Evolutionary conservation across 2,888 invertebrate genomes (phyloP), one percentile per base, ranked within the genome.

Genomic region (Pomacea canaliculata): DNA sequence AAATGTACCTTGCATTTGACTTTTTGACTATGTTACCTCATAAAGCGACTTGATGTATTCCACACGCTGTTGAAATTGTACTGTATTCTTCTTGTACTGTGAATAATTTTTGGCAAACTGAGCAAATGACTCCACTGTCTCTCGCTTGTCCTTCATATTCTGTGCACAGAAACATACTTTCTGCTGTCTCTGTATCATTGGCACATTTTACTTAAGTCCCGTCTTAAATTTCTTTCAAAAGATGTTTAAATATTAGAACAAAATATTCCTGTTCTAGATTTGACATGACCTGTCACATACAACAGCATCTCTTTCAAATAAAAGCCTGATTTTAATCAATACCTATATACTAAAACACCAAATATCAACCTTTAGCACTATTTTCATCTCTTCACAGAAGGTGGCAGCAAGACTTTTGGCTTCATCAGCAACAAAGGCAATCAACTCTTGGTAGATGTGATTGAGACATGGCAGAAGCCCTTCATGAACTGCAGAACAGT

Each of bases 31-130:
- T 60, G 68, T 75, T 82, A 90, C 90, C 87, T 90, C 90, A 87
- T 86, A 90, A 67, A 90, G 80, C 1, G 89, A 88, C 78, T 89
- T 90, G 83, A 89, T 88, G 73, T 90, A 90, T 68, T 90, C 90
- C 56, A 88, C 85, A 68, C 85, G 81, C 77, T 89, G 88, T 78
- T 90, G 89, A 77, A 85, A 89, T 18, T 81, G 79, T 27, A 84
- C 78, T 62, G 86, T 86, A 78, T 88, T 87, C 76, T 87, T 86
- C 84, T 90, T 89, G 83, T 88, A 88, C 60, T 83, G 80, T 51
- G 80, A 79, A 74, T 87, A 89, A 80, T 88, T 88, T 75, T 87
- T 87, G 72, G 90, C 89, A 85, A 87, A 90, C 27, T 79, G 77
- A 48, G 90, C 90, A 86, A 90, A 90, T 9, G 82, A 84, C 71